phyloP scores from a whole-genome alignment of 2,888 invertebrate species.

The Synanthedon myopaeformis region DNA sequence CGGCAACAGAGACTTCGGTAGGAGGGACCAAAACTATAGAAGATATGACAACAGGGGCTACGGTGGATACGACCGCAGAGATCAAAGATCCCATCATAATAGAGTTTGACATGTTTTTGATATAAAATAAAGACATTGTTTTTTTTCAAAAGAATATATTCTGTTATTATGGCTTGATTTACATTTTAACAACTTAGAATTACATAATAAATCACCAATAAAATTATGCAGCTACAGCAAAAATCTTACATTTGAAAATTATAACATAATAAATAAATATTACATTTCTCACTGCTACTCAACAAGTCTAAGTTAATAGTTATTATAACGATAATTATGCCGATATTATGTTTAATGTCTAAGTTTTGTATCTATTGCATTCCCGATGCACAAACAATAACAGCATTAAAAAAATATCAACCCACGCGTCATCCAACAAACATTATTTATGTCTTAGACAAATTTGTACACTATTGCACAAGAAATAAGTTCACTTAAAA shows the following conservation, averaged over 20 bases:
- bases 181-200: conserved; percentile 69
- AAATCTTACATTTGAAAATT: conserved; percentile 41
- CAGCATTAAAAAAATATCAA: conserved; percentile 20
- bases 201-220: conserved; percentile 65
- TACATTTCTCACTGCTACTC: conserved; percentile 61
- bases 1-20: conserved; percentile 5
- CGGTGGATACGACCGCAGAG: conserved; percentile 17
- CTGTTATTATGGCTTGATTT: conserved; percentile 71
- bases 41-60: conserved; percentile 18
- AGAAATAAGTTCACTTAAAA: no score
- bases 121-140: conserved; percentile 13
- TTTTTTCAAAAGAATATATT: conserved; percentile 68
- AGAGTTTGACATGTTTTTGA: not conserved
- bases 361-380: conserved; percentile 30
- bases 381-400: conserved; percentile 45
- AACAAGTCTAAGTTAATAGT: conserved; percentile 61
- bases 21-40: conserved; percentile 6
- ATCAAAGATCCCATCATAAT: conserved; percentile 11
- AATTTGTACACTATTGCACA: no score
- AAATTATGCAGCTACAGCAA: conserved; percentile 64
- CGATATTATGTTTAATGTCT: conserved; percentile 48
- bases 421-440: no score
- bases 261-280: conserved; percentile 64
- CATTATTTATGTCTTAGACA: no score
- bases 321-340: conserved; percentile 64